Evolutionary conservation across 2,888 invertebrate genomes (phyloP).

Genomic region (Cheilosia soror): DNA sequence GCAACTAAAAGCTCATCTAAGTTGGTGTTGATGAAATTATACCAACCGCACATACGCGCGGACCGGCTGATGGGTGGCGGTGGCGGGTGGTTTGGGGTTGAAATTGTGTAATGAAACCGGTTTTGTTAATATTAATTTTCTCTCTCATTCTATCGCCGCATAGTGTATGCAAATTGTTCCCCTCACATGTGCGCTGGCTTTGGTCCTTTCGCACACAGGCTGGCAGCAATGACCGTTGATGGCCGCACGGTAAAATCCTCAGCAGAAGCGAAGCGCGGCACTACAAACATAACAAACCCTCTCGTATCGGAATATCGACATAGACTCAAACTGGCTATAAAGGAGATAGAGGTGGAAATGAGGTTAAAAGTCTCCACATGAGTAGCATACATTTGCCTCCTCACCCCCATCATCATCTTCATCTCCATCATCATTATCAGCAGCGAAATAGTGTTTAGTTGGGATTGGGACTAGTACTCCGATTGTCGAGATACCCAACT

Average conservation of each 20-base stretch:
- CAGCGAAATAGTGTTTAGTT: conserved; percentile 53
- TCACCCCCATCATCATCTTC: conserved; percentile 13
- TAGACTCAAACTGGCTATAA: conserved; percentile 75
- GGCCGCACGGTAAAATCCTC: conserved; percentile 27
- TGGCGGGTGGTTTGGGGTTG: conserved; percentile 46
- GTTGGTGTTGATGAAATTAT: conserved; percentile 75
- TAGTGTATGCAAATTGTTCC: conserved; percentile 68
- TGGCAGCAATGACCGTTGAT: conserved; percentile 48
- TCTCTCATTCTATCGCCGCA: conserved; percentile 57
- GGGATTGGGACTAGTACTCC: conserved; percentile 3
- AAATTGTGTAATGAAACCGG: conserved; percentile 73
- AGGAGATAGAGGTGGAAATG: conserved; percentile 6
- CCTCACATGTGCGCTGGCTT: conserved; percentile 43
- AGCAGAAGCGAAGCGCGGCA: conserved; percentile 44
- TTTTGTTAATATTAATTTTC: conserved; percentile 74
- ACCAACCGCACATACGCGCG: conserved; percentile 74
- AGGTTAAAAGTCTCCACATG: conserved; percentile 56
- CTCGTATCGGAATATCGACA: conserved; percentile 76
- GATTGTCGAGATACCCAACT: conserved; percentile 48
- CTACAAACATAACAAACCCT: conserved; percentile 26
- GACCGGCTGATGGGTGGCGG: conserved; percentile 41
- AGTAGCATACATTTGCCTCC: conserved; percentile 2
- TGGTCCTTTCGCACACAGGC: conserved; percentile 51
- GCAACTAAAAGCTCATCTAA: conserved; percentile 75
- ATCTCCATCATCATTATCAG: conserved; percentile 22